These are phyloP conservation scores for Agrypnus murinus DNA, from an alignment of 2,888 invertebrate species.

Conservation along the genomic window DNA sequence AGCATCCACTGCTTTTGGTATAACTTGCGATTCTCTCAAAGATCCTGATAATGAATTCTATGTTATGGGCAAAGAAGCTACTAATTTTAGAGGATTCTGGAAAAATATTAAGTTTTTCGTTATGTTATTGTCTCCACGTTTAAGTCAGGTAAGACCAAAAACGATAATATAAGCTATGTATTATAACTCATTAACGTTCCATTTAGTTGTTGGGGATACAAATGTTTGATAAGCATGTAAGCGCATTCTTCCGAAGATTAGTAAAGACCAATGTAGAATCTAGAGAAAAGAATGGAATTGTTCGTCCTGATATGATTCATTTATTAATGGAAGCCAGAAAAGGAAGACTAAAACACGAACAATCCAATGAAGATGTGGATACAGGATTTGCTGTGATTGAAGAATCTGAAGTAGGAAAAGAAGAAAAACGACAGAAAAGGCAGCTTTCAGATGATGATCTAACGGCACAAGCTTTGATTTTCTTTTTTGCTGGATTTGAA, in stretches of 20 bases:
- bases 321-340: conserved; percentile 65
- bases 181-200: no score
- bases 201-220: conserved; percentile 46
- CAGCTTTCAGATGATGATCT: conserved; percentile 70
- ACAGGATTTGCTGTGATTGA: conserved; percentile 61
- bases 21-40: conserved; percentile 72
- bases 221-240: conserved; percentile 50
- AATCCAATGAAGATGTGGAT: conserved; percentile 28
- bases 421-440: conserved; percentile 12
- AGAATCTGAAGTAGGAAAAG: conserved; percentile 55
- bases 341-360: conserved; percentile 52
- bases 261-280: conserved; percentile 59
- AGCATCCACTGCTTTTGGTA: conserved; percentile 72
- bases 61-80: conserved; percentile 69
- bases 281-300: conserved; percentile 61
- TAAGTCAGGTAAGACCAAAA: conserved; percentile 19
- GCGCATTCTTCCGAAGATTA: conserved; percentile 57
- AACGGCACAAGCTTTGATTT: conserved; percentile 74
- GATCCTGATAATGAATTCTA: conserved; percentile 74
- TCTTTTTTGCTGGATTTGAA: conserved; percentile 74
- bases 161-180: no score
- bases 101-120: conserved; percentile 1
- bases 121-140: not conserved
- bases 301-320: conserved; percentile 68
- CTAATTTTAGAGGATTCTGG: conserved; percentile 64